Conservation (phyloP, 2,113 vertebrate genomes). For the Charadrius vociferus region DNA sequence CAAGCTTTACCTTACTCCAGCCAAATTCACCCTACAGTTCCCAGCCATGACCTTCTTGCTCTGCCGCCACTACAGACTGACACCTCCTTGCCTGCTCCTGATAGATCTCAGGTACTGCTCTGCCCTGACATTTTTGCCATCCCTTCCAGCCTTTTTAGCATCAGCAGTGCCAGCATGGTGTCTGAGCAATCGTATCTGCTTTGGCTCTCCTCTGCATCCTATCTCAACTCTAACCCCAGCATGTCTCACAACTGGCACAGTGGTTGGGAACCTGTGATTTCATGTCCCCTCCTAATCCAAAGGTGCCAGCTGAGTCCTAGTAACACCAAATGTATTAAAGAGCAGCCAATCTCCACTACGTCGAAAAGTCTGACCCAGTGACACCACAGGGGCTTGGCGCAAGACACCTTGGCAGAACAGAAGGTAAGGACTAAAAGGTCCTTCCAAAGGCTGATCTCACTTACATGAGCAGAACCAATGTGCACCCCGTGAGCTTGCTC, state of each 20-base stretch:
- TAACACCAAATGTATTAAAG: not conserved
- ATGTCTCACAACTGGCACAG: not conserved
- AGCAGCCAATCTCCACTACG: fast-evolving
- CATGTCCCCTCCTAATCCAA: not conserved
- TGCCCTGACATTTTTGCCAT: not conserved
- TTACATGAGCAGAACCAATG: not conserved
- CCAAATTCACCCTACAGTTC: not conserved
- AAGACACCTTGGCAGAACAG: not conserved
- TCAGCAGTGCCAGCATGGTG: not conserved
- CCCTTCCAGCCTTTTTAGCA: not conserved
- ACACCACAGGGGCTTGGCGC: not conserved
- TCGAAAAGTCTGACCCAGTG: not conserved
- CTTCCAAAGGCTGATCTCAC: not conserved
- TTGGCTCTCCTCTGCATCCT: not conserved
- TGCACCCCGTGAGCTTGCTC: not conserved
- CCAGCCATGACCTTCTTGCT: not conserved
- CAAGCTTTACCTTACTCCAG: not conserved
- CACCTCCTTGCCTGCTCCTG: not conserved
- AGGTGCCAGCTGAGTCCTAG: not conserved
- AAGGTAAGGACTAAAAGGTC: not conserved
- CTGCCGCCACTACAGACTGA: not conserved
- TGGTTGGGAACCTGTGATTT: not conserved
- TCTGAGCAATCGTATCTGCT: fast-evolving
- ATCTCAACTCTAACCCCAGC: not conserved
- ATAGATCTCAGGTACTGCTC: not conserved